These are phyloP conservation scores for Eubasilissa regina DNA, from an alignment of 1,140 invertebrate genomes.

Conservation along the genomic window DNA sequence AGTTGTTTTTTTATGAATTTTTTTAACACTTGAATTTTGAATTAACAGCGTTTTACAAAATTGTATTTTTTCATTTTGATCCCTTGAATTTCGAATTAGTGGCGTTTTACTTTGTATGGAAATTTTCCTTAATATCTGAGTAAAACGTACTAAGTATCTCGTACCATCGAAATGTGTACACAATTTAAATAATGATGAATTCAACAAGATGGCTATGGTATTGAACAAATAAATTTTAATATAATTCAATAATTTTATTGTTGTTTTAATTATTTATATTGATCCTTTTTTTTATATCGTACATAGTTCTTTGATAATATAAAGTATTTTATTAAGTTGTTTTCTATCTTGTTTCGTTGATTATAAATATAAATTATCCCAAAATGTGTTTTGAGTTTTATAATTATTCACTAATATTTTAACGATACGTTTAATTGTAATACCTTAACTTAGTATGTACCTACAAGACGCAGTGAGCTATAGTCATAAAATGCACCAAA, in stretches of 20 bases:
- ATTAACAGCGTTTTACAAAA: too few species aligned
- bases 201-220: not conserved
- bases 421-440: not conserved
- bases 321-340: constrained; percentile 44
- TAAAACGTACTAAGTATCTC: not conserved
- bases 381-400: not conserved
- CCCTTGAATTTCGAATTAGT: too few species aligned
- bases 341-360: constrained; percentile 37
- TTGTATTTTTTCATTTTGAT: too few species aligned
- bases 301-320: constrained; percentile 36
- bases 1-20: too few species aligned
- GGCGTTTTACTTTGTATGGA: too few species aligned
- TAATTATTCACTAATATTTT: not conserved
- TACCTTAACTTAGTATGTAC: constrained; percentile 11
- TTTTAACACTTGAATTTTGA: constrained; percentile 4
- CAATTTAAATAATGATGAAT: not conserved
- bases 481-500: constrained; percentile 41
- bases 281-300: not conserved
- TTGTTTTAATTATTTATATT: constrained; percentile 35
- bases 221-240: constrained; percentile 3
- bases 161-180: not conserved
- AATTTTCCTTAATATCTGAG: too few species aligned
- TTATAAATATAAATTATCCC: constrained; percentile 17
- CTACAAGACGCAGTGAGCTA: not conserved
- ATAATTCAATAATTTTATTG: constrained; percentile 14